Percentiles rank a stretch among this genome's conserved stretches.
Evolutionary conservation across 1,140 invertebrate genomes (phyloP).

Genomic region (Drosophila melanogaster): DNA sequence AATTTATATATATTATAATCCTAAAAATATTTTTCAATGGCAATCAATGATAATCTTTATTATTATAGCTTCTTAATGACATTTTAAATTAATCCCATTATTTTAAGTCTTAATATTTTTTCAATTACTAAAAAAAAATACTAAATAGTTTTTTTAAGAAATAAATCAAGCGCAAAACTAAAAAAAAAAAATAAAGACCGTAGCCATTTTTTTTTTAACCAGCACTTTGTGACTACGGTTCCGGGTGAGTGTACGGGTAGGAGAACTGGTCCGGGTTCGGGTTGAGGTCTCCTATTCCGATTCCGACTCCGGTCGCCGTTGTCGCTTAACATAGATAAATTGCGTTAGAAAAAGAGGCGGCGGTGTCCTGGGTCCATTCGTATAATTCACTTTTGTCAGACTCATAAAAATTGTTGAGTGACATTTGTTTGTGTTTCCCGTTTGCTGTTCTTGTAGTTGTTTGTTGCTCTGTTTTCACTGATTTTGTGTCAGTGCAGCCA

Average conservation of each 20-base stretch:
- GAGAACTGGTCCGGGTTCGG: conserved; percentile 8
- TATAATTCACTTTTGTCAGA: conserved; percentile 83
- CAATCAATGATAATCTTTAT: too few relatives aligned
- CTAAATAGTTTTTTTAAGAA: neutral
- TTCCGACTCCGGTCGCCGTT: conserved; percentile 46
- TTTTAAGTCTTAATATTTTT: too few relatives aligned
- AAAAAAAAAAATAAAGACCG: too few relatives aligned
- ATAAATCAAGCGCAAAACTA: neutral
- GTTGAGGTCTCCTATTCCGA: neutral
- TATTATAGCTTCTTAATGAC: too few relatives aligned
- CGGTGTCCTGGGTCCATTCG: conserved; percentile 76
- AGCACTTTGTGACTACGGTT: conserved; percentile 15
- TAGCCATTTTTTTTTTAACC: neutral
- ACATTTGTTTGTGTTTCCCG: conserved; percentile 82
- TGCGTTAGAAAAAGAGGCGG: conserved; percentile 81
- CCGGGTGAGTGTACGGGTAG: conserved; percentile 6
- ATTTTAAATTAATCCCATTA: too few relatives aligned
- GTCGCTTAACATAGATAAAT: conserved; percentile 80
- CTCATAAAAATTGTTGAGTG: conserved; percentile 83
- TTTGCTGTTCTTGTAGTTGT: conserved; percentile 59
- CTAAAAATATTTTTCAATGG: too few relatives aligned
- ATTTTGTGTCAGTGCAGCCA: conserved; percentile 76
- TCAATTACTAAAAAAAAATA: too few relatives aligned
- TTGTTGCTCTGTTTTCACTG: conserved; percentile 65
- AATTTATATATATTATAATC: too few relatives aligned